Conservation (phyloP, 2,888 invertebrate genomes). For the Orgyia antiqua region DNA sequence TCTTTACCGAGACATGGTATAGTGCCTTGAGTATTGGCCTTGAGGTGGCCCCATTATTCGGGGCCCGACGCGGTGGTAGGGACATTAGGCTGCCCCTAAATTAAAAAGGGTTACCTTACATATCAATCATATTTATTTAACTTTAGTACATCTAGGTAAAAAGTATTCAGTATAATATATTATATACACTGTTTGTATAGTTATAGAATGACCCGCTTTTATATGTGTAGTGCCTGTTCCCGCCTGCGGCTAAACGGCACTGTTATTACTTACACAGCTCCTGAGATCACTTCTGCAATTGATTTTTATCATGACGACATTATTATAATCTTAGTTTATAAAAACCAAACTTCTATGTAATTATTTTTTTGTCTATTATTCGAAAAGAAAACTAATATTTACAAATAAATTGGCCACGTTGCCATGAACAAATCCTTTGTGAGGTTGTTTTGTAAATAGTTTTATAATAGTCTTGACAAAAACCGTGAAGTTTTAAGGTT, state of each 20-base stretch:
- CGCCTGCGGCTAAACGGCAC: slow-evolving; percentile 38
- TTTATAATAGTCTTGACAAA: slow-evolving; percentile 13
- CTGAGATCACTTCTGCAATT: slow-evolving; percentile 56
- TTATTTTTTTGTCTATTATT: slow-evolving; percentile 50
- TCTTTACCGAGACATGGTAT: too few species aligned
- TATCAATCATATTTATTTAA: too few species aligned
- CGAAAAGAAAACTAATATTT: slow-evolving; percentile 44
- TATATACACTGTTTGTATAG: slow-evolving; percentile 6
- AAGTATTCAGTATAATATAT: too few species aligned
- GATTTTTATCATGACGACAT: slow-evolving; percentile 71
- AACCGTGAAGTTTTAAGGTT: slow-evolving; percentile 12
- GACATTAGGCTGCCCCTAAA: too few species aligned
- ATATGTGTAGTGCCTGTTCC: slow-evolving; percentile 12
- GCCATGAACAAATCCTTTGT: slow-evolving; percentile 21
- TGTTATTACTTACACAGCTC: slow-evolving; percentile 59
- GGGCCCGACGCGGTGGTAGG: too few species aligned
- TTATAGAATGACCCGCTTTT: slow-evolving; percentile 22
- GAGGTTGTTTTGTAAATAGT: slow-evolving; percentile 15
- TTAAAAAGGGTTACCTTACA: too few species aligned
- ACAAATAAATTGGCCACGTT: slow-evolving; percentile 31
- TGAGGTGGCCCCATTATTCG: too few species aligned
- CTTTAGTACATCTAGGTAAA: too few species aligned
- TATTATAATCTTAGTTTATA: slow-evolving; percentile 49
- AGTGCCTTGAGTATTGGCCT: too few species aligned
- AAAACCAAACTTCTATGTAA: slow-evolving; percentile 37